Percentiles rank a stretch among this genome's conserved stretches.
Evolutionary conservation across 2,797 vertebrate genomes (phyloP).

Genomic region (Sebastes goodei): DNA sequence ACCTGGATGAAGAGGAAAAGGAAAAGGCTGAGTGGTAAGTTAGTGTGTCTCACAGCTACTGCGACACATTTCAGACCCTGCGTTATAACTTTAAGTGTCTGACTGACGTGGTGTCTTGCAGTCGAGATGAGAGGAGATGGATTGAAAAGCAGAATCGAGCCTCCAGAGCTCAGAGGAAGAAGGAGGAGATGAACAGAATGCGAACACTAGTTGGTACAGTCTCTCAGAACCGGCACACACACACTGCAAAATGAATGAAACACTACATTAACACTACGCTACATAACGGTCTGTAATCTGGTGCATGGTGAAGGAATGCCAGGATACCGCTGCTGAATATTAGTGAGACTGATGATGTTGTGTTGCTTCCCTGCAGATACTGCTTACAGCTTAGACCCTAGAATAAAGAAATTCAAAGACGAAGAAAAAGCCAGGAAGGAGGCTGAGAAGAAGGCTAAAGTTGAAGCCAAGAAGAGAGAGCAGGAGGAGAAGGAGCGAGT

Average conservation of each 20-base stretch:
- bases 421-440: conserved; percentile 98
- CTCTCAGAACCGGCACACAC: conserved; percentile 9
- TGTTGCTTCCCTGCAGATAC: conserved; percentile 81
- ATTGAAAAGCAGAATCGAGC: conserved; percentile 99
- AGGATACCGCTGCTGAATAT: neutral
- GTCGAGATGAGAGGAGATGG: conserved; percentile 97
- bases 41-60: neutral
- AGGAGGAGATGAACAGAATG: conserved; percentile 99
- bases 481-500: conserved; percentile 96
- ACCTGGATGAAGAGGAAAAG: conserved; percentile 99
- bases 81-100: neutral
- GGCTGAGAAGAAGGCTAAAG: conserved; percentile 97
- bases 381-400: conserved; percentile 95
- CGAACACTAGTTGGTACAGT: conserved; percentile 93
- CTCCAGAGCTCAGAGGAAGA: conserved; percentile 93
- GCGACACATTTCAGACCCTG: neutral
- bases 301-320: neutral
- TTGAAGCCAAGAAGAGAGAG: conserved; percentile 94
- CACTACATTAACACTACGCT: no score
- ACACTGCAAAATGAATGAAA: neutral
- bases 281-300: no score
- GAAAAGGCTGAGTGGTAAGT: conserved; percentile 98
- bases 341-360: accelerated
- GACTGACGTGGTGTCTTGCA: conserved; percentile 45
- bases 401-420: conserved; percentile 99